A percentile compares a stretch with the other conserved stretches of the same genome.
Evolutionary conservation across 2,113 vertebrate genomes (phyloP).

Genomic region (Neogobius melanostomus): DNA sequence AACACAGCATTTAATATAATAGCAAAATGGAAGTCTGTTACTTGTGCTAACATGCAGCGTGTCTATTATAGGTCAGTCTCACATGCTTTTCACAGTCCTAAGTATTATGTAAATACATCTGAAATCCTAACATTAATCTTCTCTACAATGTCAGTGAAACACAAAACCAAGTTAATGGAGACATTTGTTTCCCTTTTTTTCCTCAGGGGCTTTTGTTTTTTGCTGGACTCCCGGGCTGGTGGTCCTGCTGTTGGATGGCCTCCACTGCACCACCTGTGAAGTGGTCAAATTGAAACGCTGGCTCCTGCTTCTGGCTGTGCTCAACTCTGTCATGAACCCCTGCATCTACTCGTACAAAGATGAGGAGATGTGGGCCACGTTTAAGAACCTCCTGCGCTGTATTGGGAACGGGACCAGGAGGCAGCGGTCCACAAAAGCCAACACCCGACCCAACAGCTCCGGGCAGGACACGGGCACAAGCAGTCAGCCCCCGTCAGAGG

Average conservation of each 20-base stretch:
- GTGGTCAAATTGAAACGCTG: conserved; percentile 87
- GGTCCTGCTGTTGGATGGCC: conserved; percentile 87
- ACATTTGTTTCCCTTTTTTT: not conserved
- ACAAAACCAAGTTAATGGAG: not conserved
- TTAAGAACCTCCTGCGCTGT: conserved; percentile 89
- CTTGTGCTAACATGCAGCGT: conserved; percentile 8
- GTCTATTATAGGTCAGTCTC: conserved; percentile 7
- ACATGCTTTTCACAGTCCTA: not conserved
- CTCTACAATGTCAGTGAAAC: not conserved
- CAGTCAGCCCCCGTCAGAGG: conserved; percentile 68
- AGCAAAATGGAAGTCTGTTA: conserved; percentile 10
- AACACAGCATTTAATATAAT: conserved; percentile 15
- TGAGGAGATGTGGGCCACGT: conserved; percentile 93
- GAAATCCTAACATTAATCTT: not conserved
- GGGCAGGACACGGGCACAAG: conserved; percentile 68
- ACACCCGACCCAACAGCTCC: conserved; percentile 79
- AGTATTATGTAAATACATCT: not conserved
- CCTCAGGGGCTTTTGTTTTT: conserved; percentile 91
- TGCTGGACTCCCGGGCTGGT: conserved; percentile 97
- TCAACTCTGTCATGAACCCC: conserved; percentile 97
- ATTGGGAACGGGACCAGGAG: conserved; percentile 78
- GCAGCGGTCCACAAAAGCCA: conserved; percentile 80
- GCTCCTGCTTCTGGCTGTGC: conserved; percentile 91
- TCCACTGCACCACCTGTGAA: conserved; percentile 82
- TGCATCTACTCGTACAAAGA: conserved; percentile 99